phyloP scores from a whole-genome alignment of 2,888 invertebrate genomes.

The Copidosoma aretas region DNA sequence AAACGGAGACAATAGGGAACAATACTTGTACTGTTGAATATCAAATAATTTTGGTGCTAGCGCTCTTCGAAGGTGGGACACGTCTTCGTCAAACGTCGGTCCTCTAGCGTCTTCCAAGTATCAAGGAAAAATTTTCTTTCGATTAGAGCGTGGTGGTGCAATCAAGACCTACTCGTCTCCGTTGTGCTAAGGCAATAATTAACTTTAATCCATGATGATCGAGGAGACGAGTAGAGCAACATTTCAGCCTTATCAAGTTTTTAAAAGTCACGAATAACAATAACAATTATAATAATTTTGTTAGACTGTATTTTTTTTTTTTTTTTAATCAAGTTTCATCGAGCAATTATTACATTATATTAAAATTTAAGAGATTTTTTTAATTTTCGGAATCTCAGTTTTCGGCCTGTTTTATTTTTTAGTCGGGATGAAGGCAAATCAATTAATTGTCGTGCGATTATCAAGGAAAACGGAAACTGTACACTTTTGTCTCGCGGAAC shows the following conservation, averaged over 20 bases:
- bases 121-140: constrained; percentile 19
- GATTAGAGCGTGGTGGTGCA: constrained; percentile 32
- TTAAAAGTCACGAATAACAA: constrained; percentile 30
- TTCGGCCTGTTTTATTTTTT: constrained; percentile 30
- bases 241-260: constrained; percentile 15
- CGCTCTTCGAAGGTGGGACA: constrained; percentile 20
- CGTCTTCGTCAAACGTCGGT: constrained; percentile 16
- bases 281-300: constrained; percentile 32
- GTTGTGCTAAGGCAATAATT: constrained; percentile 40
- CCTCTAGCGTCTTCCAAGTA: constrained; percentile 37
- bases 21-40: constrained; percentile 30
- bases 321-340: constrained; percentile 21
- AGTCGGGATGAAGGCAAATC: constrained; percentile 7
- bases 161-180: constrained; percentile 34
- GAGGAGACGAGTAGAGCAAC: constrained; percentile 26
- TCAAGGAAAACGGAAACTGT: constrained; percentile 16
- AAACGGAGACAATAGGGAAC: constrained; percentile 30
- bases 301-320: constrained; percentile 18
- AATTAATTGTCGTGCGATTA: constrained; percentile 24
- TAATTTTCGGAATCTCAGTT: constrained; percentile 29
- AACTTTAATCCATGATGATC: constrained; percentile 30
- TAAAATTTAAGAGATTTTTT: constrained; percentile 37
- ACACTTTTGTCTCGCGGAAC: constrained; percentile 25
- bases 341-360: constrained; percentile 27
- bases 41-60: constrained; percentile 36